Base-by-base conservation (phyloP, 2,888 invertebrate species). In the Hoplodrina ambigua region DNA sequence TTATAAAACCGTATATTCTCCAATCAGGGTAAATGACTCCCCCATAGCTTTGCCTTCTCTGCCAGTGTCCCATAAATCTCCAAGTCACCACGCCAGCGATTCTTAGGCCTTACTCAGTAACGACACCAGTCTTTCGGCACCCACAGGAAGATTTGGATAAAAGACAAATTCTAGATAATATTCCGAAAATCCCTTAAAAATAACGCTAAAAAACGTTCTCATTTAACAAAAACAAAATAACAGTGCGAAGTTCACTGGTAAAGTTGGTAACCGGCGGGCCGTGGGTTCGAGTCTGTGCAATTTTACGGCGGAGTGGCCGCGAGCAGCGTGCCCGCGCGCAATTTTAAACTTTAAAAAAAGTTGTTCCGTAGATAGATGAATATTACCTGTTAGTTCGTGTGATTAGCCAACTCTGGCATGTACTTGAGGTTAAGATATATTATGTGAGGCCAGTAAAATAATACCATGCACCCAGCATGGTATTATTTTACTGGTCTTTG, bases 261-360 rank as follows among this genome's bases (percentile, higher is more conserved):
- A 90, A 91, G 90, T 92, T 90, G 85, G 83, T 88, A 90, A 89
- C 91, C 85, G 85, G 86, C 83, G 86, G 85, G 86, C 81, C 80
- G 82, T 72, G 79, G 84, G 89, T 89, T 88, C 87, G 88, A 91
- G 86, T 85, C 84, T 75, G 84, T 83, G 86, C 87, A 89, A 90
- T 90, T 91, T 92, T 86, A 89, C 89, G 87, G 80, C 86, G 85
- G 81, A 86, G 82, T 85, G 86, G 83, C 71, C 64, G 75, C 81
- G 57, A 60, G 75, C 80, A 67, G 57, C 79, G 78, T 79, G 70
- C 79, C 85, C 75, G 84, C 82, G 84, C 80, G 89, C 90, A 92
- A 91, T 92, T 91, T 91, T 82, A 87, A 91, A 91, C 89, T 91
- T 90, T 81, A 81, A 85, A 86, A 87, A 91, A 91, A 90, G 85